phyloP scores from a whole-genome alignment of 2,888 invertebrate species.

The Balanococcus diminutus region DNA sequence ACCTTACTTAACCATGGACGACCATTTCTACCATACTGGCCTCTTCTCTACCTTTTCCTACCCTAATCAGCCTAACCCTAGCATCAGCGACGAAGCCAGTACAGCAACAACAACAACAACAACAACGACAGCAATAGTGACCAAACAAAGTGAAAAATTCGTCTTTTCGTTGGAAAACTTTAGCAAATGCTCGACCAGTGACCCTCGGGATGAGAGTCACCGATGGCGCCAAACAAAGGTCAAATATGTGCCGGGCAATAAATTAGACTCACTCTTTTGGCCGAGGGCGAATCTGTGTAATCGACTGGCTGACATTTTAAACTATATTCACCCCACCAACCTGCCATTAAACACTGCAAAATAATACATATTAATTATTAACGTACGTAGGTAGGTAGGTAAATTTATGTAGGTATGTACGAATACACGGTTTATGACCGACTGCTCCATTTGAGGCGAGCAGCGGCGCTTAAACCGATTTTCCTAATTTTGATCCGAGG shows the following conservation, averaged over 20 bases:
- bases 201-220: background rate
- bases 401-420: too few species aligned
- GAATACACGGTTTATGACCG: background rate
- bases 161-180: background rate
- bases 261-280: conserved; percentile 77
- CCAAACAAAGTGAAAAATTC: background rate
- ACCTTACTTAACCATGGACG: background rate
- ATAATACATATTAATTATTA: conserved; percentile 52
- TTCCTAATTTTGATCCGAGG: background rate
- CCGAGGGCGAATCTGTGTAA: conserved; percentile 78
- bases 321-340: conserved; percentile 90
- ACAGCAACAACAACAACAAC: background rate
- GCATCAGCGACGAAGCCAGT: background rate
- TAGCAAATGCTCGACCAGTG: background rate
- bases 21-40: background rate
- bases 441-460: background rate
- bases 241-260: conserved; percentile 52
- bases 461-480: background rate
- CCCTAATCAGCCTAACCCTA: background rate
- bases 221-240: background rate
- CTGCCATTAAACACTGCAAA: conserved; percentile 82
- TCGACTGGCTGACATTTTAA: conserved; percentile 90
- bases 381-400: background rate
- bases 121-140: background rate
- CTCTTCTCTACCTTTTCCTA: background rate